Base-by-base conservation (phyloP, 2,113 vertebrate genomes). In the Heterotis niloticus region DNA sequence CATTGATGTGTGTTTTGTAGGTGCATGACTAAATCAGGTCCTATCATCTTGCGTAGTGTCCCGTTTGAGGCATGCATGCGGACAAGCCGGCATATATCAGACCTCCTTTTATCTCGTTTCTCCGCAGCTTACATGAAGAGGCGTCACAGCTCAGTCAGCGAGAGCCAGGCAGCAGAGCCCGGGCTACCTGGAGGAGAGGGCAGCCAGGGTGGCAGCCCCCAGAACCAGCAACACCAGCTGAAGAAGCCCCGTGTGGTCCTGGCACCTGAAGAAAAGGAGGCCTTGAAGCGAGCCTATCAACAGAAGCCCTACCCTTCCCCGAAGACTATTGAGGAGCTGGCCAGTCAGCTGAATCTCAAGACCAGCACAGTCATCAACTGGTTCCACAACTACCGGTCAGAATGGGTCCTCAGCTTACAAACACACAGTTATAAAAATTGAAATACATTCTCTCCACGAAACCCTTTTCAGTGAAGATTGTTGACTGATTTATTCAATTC, bases 281-380 rank as follows among this genome's bases (percentile, higher is more conserved):
- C 96, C 59, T 93, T 98, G 81, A 99, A 92, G 79, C 87, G 75
- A 76, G 92, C 91, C 26, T 99, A 99, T 90, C 96, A 99, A 93
- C 95, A 99, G 93, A 98, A 92, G 93, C 97, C 98, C 88, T 99
- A 99, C 87, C 98, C 98, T 82, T 99, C 92, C 7, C 92, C 92
- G 72, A 98, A 98, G 94, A 99, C 97, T 89, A 98, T 99, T 71
- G 98, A 99, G 90, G 97, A 99, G 86, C 96, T 99, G 26, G 96
- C 98, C 84, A 96, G 94, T 87, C 94, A 94, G 90, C 93, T 94
- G 89, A 94, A 97, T 91, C 91, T 99, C 88, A 99, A 98, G 92
- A 98, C 96, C 94, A 99, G 97, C 91, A 99, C 98, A 0, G 97
- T 99, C 86, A 98, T 98, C 92, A 99, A 99, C 91, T 99, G 98